Evolutionary conservation across 2,797 vertebrate species (phyloP), one percentile per base, ranked within the genome.

Genomic region (Schizothorax lantsangensis): DNA sequence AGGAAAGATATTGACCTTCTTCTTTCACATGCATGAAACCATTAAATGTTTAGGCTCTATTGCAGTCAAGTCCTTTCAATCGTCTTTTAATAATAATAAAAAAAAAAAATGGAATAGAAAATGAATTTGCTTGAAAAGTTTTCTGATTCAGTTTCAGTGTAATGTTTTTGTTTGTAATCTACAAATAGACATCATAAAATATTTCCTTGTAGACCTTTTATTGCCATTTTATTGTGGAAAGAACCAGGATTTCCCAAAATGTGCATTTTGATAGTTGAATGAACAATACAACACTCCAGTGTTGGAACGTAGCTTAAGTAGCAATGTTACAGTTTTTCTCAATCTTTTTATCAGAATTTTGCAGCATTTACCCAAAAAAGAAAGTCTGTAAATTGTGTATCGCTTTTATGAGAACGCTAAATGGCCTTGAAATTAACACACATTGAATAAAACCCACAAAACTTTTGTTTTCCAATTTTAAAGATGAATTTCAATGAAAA

Each of bases 1-100:
- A 62, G 80, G 54, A 89, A 89, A 86, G 12, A 87, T 84, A 84
- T 88, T 89, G 84, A 88, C 74, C 66, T 84, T 83, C 71, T 64
- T 81, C 30, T 84, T 89, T 85, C 23, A 49, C 52, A n/a, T 57
- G 19, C 71, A 87, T 66, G 82, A 47, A 81, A 80, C 79, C 81
- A 66, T 74, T 33, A 78, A 79, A 52, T 66, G 84, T 72, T 5
- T 45, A 68, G 72, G 57, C 49, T 91, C 36, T 74, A 84, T 81
- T 84, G 80, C 59, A 71, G 64, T 73, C n/a, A n/a, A n/a, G n/a
- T n/a, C n/a, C 45, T 62, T 89, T 85, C 71, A 36, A 87, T n/a
- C 52, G 6, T 45, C 71, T 79, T 54, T 75, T 54, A 49, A 84
- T 74, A 81, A 71, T 14, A 59, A 23, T 10, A 59, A 21, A 45